These are phyloP conservation scores for Drosophila aff. DNA, from an alignment of 1,140 invertebrate species.

Conservation along the genomic window DNA sequence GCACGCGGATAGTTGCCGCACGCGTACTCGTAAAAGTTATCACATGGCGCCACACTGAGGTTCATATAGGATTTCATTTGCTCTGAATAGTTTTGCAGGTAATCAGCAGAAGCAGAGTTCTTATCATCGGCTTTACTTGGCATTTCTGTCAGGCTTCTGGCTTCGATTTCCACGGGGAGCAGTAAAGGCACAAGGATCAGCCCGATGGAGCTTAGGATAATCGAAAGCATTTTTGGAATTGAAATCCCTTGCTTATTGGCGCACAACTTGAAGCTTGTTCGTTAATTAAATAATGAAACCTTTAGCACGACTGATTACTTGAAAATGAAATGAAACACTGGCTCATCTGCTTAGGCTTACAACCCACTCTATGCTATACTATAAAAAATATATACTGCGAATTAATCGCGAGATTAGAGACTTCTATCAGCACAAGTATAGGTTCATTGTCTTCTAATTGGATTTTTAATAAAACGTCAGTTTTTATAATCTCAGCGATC, in stretches of 20 bases:
- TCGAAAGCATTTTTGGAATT: background rate
- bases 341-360: background rate
- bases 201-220: too few species aligned
- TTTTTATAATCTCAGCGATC: background rate
- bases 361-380: background rate
- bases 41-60: conserved; percentile 88
- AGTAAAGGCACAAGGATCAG: background rate
- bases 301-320: background rate
- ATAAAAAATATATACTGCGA: background rate
- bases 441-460: background rate
- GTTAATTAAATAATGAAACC: background rate
- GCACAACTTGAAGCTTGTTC: background rate
- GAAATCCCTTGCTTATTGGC: background rate
- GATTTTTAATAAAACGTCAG: background rate
- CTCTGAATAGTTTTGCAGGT: conserved; percentile 83
- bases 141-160: background rate
- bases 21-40: conserved; percentile 90
- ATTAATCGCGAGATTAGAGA: background rate
- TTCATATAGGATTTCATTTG: conserved; percentile 86
- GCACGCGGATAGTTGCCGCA: conserved; percentile 87
- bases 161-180: background rate
- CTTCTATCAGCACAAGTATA: background rate
- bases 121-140: background rate
- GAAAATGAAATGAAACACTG: background rate
- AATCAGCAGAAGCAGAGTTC: background rate